A percentile compares a stretch with the other conserved stretches of the same genome.
Conservation (phyloP, 1,140 invertebrate species). For the Brachionus plicatilis region DNA sequence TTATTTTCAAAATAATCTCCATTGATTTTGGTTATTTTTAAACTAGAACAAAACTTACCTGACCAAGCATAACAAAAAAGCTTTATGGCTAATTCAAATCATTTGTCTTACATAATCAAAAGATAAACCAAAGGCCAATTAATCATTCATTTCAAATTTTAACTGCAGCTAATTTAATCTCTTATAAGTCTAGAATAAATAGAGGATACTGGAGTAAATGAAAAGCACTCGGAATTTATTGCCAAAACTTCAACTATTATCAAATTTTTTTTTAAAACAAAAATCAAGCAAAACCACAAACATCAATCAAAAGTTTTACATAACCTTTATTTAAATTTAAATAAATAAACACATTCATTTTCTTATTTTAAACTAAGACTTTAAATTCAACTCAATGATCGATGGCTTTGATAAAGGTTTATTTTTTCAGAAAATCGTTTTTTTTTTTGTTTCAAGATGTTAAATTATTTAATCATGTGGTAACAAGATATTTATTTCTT, state of each 20-base stretch:
- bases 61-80: neutral
- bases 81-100: neutral
- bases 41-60: too few relatives aligned
- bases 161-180: neutral
- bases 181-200: neutral
- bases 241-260: neutral
- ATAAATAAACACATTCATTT: neutral
- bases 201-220: neutral
- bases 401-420: neutral
- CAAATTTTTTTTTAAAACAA: neutral
- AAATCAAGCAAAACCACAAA: neutral
- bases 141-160: neutral
- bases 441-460: neutral
- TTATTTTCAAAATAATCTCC: too few relatives aligned
- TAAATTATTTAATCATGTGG: neutral
- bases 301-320: neutral
- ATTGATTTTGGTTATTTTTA: too few relatives aligned
- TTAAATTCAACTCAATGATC: neutral
- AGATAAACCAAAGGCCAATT: neutral
- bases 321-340: neutral
- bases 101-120: neutral
- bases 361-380: neutral
- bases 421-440: neutral
- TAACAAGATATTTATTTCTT: neutral
- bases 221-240: neutral